A percentile compares a stretch with the other conserved stretches of the same genome.
Conservation (phyloP, 1,140 invertebrate species). For the Holotrichia oblita region DNA sequence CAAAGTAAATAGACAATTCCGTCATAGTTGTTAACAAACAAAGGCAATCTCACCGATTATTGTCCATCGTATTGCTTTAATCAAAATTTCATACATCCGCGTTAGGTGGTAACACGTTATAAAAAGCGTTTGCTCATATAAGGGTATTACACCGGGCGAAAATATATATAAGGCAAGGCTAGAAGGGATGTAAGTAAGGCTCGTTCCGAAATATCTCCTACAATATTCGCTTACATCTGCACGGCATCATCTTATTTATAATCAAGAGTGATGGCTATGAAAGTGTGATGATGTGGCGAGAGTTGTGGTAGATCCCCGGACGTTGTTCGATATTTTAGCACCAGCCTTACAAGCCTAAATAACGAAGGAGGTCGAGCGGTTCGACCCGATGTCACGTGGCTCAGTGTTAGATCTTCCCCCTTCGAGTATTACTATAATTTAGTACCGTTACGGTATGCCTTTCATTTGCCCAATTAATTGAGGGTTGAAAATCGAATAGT, state of each 20-base stretch:
- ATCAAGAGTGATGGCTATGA: conserved; percentile 36
- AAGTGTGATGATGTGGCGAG: conserved; percentile 30
- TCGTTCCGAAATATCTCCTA: neutral
- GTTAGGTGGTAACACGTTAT: neutral
- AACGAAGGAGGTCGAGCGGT: conserved; percentile 33
- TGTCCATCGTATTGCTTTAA: neutral
- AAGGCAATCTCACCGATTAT: neutral
- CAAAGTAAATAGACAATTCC: neutral
- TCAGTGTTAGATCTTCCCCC: neutral
- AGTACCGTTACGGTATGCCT: neutral
- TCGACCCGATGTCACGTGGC: conserved; percentile 25
- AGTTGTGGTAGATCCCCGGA: conserved; percentile 26
- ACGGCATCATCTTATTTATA: conserved; percentile 26
- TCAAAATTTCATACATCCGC: conserved; percentile 3
- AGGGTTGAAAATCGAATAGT: neutral
- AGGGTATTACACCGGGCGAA: neutral
- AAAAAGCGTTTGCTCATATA: neutral
- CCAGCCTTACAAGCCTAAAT: conserved; percentile 30
- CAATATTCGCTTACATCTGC: conserved; percentile 30
- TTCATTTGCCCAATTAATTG: conserved; percentile 27
- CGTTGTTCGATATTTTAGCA: conserved; percentile 33
- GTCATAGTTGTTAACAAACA: neutral
- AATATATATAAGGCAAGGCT: neutral
- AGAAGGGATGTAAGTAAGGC: neutral
- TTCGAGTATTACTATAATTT: conserved; percentile 19